Percentiles rank a stretch among this genome's conserved stretches.
Evolutionary conservation across 2,113 vertebrate species (phyloP).

Genomic region (Arenaria interpres): DNA sequence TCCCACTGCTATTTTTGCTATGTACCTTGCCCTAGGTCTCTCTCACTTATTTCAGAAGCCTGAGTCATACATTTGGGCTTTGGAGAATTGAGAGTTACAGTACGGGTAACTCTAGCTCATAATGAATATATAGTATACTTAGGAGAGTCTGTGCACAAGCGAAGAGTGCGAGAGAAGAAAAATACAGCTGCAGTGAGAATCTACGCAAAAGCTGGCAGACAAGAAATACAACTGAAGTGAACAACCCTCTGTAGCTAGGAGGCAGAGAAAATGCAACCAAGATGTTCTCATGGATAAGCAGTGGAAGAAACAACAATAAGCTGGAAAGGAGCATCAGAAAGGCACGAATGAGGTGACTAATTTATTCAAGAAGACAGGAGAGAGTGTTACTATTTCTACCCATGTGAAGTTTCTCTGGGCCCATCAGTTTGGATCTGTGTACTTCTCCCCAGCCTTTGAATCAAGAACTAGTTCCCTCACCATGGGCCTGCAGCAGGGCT

Average conservation of each 20-base stretch:
- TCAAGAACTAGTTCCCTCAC: neutral
- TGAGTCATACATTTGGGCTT: slow-evolving; percentile 35
- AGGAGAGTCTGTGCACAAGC: slow-evolving; percentile 41
- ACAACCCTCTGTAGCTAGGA: neutral
- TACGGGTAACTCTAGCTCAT: neutral
- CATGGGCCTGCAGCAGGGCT: neutral
- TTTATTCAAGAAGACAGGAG: neutral
- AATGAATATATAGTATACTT: slow-evolving; percentile 63
- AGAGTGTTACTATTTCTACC: neutral
- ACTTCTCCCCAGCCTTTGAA: neutral
- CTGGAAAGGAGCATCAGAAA: neutral
- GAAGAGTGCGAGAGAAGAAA: neutral
- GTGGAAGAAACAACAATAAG: neutral
- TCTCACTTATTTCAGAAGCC: slow-evolving; percentile 29
- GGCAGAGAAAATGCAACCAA: neutral
- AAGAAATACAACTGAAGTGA: neutral
- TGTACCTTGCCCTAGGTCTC: slow-evolving; percentile 35
- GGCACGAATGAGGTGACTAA: neutral
- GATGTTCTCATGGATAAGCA: neutral
- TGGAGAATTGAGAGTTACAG: slow-evolving; percentile 38
- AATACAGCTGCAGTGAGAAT: slow-evolving; percentile 27
- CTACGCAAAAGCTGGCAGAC: neutral
- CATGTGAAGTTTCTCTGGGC: neutral
- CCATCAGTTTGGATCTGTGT: neutral
- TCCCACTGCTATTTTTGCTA: slow-evolving; percentile 54